Conservation (phyloP, 2,113 vertebrate species). For the Dicrurus megarhynchus region DNA sequence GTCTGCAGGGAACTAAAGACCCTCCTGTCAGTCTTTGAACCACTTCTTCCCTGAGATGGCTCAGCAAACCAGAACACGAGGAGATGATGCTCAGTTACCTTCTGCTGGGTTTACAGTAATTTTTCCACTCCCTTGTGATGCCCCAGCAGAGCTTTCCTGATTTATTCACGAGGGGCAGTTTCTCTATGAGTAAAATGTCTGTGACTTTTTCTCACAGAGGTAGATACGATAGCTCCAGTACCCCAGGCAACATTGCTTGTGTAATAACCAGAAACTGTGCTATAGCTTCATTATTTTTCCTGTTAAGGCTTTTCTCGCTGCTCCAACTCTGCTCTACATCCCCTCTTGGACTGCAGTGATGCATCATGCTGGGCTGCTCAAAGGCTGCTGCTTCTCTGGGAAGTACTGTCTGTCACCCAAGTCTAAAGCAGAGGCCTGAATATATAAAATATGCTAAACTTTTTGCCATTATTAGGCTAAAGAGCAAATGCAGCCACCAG, state of each 20-base stretch:
- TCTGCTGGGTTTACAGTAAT: not conserved
- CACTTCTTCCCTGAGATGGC: not conserved
- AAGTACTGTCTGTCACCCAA: not conserved
- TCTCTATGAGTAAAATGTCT: not conserved
- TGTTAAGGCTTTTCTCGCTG: not conserved
- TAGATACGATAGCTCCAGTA: not conserved
- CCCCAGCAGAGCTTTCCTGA: not conserved
- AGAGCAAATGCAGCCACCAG: not conserved
- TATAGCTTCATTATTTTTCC: not conserved
- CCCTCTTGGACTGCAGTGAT: not conserved
- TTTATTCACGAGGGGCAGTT: not conserved
- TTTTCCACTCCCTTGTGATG: not conserved
- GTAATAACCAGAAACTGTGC: not conserved
- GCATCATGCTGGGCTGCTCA: not conserved
- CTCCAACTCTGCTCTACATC: not conserved
- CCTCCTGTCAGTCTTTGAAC: not conserved
- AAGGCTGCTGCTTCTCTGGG: not conserved
- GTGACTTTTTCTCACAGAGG: not conserved
- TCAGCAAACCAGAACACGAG: not conserved
- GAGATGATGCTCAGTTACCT: not conserved
- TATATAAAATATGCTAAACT: not conserved
- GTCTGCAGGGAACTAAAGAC: not conserved
- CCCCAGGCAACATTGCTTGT: not conserved
- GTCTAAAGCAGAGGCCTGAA: not conserved
- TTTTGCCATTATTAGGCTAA: not conserved